A percentile compares a stretch with the other conserved stretches of the same genome.
Evolutionary conservation across 2,888 invertebrate species (phyloP).

Genomic region (Ichneumon xanthorius): DNA sequence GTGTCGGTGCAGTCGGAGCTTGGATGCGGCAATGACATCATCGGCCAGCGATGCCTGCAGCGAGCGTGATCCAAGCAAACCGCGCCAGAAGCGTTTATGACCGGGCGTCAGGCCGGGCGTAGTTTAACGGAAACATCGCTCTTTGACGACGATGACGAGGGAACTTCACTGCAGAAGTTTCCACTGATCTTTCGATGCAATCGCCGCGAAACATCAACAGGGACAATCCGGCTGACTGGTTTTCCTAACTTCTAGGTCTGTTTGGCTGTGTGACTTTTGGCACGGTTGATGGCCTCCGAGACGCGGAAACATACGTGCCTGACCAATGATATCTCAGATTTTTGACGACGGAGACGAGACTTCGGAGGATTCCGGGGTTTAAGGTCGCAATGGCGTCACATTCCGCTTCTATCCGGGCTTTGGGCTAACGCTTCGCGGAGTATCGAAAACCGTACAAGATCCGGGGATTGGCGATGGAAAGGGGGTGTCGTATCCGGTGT

Average conservation of each 20-base stretch:
- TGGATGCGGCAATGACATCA: conserved; percentile 60
- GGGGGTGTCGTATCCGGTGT: conserved; percentile 63
- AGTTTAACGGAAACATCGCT: conserved; percentile 61
- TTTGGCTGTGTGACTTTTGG: not conserved
- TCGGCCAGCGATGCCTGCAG: conserved; percentile 38
- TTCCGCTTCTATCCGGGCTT: conserved; percentile 10
- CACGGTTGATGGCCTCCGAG: not conserved
- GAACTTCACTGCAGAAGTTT: conserved; percentile 18
- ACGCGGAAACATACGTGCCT: not conserved
- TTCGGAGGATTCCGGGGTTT: not conserved
- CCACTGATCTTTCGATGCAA: conserved; percentile 25
- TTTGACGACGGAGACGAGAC: not conserved
- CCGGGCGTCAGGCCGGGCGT: conserved; percentile 52
- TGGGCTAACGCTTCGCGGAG: conserved; percentile 27
- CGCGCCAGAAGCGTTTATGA: conserved; percentile 57
- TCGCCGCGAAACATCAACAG: not conserved
- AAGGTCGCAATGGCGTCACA: conserved; percentile 10
- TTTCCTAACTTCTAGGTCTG: not conserved
- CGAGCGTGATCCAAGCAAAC: conserved; percentile 60
- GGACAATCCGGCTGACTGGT: not conserved
- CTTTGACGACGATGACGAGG: conserved; percentile 52
- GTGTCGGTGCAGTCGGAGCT: conserved; percentile 8
- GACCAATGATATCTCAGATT: not conserved
- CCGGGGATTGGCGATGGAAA: conserved; percentile 44
- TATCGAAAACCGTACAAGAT: conserved; percentile 55